Evolutionary conservation across 30 jellyfish, hydroid and myxozoan species (phyloP).

Genomic region (Mastigias papua): DNA sequence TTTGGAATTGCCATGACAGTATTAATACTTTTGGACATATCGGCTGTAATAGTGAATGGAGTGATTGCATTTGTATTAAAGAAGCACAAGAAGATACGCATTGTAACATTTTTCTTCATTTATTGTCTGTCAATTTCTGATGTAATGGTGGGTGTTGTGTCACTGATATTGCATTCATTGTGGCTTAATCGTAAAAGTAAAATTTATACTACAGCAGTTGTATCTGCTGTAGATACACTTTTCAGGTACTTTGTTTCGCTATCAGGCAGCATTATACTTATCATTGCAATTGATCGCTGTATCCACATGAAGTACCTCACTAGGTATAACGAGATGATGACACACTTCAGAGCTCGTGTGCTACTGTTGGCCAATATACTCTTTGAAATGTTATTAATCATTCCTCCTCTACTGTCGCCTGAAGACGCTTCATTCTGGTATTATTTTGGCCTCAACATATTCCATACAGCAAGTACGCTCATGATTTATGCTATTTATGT

Average conservation of each 20-base stretch:
- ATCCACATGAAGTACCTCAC: constrained; percentile 2
- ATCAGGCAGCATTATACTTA: not conserved
- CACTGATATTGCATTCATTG: not conserved
- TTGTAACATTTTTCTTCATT: not conserved
- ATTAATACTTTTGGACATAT: not conserved
- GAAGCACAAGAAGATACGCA: not conserved
- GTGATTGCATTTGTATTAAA: not conserved
- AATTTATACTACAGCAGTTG: too few relatives aligned
- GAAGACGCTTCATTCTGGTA: not conserved
- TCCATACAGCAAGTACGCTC: not conserved
- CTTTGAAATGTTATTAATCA: not conserved
- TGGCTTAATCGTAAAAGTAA: too few relatives aligned
- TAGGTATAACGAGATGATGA: not conserved
- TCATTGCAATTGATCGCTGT: constrained; percentile 1
- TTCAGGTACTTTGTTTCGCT: not conserved
- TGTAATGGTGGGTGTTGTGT: not conserved
- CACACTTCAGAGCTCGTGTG: not conserved
- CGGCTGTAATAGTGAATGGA: not conserved
- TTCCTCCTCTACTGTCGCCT: not conserved
- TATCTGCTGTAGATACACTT: not conserved
- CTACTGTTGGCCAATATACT: not conserved
- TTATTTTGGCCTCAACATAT: not conserved
- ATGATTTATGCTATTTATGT: not conserved
- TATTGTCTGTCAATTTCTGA: not conserved
- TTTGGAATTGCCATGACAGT: not conserved